phyloP scores from a whole-genome alignment of 64 coral and sea anemone species.

The Trachythela sp. region DNA sequence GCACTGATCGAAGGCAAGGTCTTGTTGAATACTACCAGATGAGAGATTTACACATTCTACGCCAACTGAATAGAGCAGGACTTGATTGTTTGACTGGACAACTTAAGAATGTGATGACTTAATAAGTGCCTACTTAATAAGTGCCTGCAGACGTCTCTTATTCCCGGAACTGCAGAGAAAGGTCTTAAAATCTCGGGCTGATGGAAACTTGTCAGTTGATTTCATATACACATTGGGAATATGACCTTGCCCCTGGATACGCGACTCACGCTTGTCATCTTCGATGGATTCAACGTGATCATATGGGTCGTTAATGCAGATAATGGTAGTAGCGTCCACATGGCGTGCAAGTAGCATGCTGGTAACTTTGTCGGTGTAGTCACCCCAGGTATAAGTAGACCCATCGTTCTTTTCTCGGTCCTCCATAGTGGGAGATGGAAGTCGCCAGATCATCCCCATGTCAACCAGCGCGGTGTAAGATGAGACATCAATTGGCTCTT shows the following conservation, averaged over 20 bases:
- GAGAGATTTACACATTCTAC: neutral
- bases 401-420: neutral
- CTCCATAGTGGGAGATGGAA: neutral
- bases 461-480: neutral
- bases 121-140: too few relatives aligned
- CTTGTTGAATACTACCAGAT: neutral
- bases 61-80: constrained; percentile 2
- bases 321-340: neutral
- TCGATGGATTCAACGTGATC: neutral
- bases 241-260: neutral
- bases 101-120: neutral
- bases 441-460: constrained; percentile 23
- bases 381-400: neutral
- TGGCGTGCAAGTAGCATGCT: neutral
- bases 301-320: neutral
- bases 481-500: neutral
- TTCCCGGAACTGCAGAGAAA: neutral
- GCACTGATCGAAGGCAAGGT: neutral
- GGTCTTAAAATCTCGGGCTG: neutral
- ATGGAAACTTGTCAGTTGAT: constrained; percentile 3
- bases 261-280: neutral
- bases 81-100: neutral
- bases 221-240: neutral
- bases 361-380: neutral
- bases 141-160: neutral